Base-by-base conservation (phyloP, 2,113 vertebrate genomes). In the Urocolius indicus region DNA sequence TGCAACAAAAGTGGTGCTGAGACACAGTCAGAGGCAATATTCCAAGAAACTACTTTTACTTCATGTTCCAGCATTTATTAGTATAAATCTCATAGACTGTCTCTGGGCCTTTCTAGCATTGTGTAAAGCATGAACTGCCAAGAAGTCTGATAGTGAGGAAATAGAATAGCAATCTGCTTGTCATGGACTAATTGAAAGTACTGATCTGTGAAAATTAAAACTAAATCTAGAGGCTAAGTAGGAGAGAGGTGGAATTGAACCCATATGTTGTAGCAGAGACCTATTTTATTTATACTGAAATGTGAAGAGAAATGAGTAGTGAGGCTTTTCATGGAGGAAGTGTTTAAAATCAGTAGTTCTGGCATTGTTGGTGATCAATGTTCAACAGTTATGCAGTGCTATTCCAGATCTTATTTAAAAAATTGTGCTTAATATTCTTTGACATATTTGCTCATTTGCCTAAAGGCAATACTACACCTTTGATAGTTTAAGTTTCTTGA, bases 391-490 rank as follows among this genome's bases (percentile, higher is more conserved):
- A 84, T 22, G 20, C 63, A 73, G 22, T 86, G 59, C 55, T 68
- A 36, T 79, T 95, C 67, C 73, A 93, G 90, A 58, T 82, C 36
- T 48, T 27, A 23, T 92, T 93, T 87, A 66, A 77, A 78, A 61
- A 46, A 19, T 80, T 55, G 32, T 51, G 19, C 36, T 89, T 84
- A 89, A 69, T 80, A 61, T 63, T 91, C 89, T 94, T 62, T 82
- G 79, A 93, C 72, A 26, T 54, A 16, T 94, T 97, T 96, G 83
- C 67, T 96, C 45, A 30, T 71, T 96, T 95, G 87, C 90, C 84
- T 93, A 22, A 49, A 90, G 96, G 89, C 84, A 69, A 23, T 66
- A 54, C 52, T 17, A 13, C 75, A 58, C 84, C 84, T 94, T 24
- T 73, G 43, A 90, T 84, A 89, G 75, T 87, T 91, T 93, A 90